A percentile compares a stretch with the other conserved stretches of the same genome.
phyloP scores from a whole-genome alignment of 2,888 invertebrate species.

The Mayetiola destructor region DNA sequence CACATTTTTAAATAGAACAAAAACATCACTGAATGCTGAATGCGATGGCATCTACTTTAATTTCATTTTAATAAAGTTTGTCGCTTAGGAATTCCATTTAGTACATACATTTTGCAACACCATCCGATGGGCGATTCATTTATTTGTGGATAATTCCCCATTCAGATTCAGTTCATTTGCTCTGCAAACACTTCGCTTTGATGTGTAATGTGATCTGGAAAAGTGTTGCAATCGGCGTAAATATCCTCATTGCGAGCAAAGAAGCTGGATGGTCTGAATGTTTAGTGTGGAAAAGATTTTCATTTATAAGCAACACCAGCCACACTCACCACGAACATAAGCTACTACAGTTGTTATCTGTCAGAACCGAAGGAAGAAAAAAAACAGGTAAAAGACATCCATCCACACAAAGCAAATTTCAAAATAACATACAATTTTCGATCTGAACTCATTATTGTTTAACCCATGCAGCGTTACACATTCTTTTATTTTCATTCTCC shows the following conservation, averaged over 20 bases:
- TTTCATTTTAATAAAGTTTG: constrained; percentile 3
- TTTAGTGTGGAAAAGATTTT: too few relatives aligned
- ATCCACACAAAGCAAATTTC: neutral
- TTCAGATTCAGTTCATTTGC: too few relatives aligned
- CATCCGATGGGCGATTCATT: constrained; percentile 2
- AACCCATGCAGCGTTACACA: neutral
- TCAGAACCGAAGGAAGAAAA: neutral
- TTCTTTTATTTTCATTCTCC: too few relatives aligned
- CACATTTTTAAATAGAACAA: neutral
- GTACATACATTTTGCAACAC: neutral
- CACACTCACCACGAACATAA: too few relatives aligned
- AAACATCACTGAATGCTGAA: neutral
- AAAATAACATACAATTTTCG: constrained; percentile 12
- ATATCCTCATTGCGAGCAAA: too few relatives aligned
- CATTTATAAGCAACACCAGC: too few relatives aligned
- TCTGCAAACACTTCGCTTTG: too few relatives aligned
- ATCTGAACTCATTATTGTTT: neutral
- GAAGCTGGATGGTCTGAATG: too few relatives aligned
- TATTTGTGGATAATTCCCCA: constrained; percentile 4
- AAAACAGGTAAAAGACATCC: neutral
- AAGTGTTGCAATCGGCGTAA: too few relatives aligned
- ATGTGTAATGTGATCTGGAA: too few relatives aligned
- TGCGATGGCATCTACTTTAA: constrained; percentile 5
- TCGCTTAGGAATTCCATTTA: neutral
- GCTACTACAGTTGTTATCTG: neutral